Evolutionary conservation across 30 jellyfish, hydroid and myxozoan genomes (phyloP), one percentile per base, ranked within the genome.

Genomic region (Chrysaora quinquecirrha): DNA sequence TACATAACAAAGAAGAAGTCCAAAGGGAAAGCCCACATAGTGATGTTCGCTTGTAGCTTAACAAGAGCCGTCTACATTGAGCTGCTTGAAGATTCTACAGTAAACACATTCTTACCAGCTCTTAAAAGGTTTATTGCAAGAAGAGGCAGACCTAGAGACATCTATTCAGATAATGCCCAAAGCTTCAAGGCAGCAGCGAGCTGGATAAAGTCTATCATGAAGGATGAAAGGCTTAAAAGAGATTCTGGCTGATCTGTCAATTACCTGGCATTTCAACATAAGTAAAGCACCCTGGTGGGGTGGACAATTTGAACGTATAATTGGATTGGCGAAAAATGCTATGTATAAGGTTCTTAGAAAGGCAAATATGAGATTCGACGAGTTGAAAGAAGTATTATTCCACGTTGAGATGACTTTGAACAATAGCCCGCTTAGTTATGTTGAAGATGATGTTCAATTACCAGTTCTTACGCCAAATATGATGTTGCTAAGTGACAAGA

Each of bases 211-310:
- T 4, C 43, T 23, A 30, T 86, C 38, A 65, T 64, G 90, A 86
- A 54, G 20, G 21, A 27, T 64, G 96, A 76, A 31, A 48, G 48
- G n/a, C n/a, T n/a, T n/a, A n/a, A n/a, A n/a, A n/a, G n/a, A n/a
- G n/a, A n/a, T n/a, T n/a, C n/a, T n/a, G n/a, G n/a, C n/a, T n/a
- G n/a, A n/a, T n/a, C n/a, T n/a, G n/a, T n/a, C n/a, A 56, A 27
- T 76, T 2, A 22, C 73, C 46, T 86, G 96, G 90, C 90, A 76
- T 43, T 75, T 86, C 78, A 64, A 86, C 58, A 66, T 86, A 1
- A 64, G 96, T 31, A 29, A 74, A 11, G 96, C 96, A 58, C 86
- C 90, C 69, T 65, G 90, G 90, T 75, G 86, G 96, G 90, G 86
- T 12, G 90, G 89, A 19, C 84, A 73, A 35, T 86, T 33, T 86